Evolutionary conservation across 2,888 invertebrate species (phyloP).

Genomic region (Dorcus hopei): DNA sequence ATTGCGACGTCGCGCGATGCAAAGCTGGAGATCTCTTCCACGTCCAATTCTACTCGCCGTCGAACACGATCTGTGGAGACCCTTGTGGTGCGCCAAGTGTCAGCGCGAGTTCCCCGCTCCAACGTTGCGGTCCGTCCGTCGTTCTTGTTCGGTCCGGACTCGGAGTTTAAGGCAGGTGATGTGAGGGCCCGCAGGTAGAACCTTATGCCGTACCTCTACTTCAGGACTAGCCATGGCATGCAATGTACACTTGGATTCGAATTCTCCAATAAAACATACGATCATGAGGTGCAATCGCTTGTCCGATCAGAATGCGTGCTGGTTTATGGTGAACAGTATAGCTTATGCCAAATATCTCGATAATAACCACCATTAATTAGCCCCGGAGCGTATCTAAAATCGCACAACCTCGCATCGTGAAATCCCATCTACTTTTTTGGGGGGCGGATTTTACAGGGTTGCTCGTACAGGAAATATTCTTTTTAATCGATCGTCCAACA

Average conservation of each 20-base stretch:
- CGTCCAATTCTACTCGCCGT: constrained; percentile 11
- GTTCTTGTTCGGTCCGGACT: constrained; percentile 17
- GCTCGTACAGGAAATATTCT: constrained; percentile 6
- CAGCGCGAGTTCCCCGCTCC: constrained; percentile 24
- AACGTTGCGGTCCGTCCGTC: constrained; percentile 17
- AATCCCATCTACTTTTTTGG: constrained; percentile 26
- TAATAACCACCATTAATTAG: constrained; percentile 39
- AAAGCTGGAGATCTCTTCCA: constrained; percentile 3
- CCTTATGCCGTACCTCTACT: constrained; percentile 18
- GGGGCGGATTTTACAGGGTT: constrained; percentile 20
- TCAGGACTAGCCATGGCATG: constrained; percentile 17
- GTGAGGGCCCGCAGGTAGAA: constrained; percentile 30
- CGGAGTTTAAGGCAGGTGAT: constrained; percentile 30
- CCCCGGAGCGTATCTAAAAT: constrained; percentile 30
- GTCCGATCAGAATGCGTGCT: constrained; percentile 31
- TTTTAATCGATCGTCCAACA: not conserved
- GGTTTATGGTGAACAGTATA: constrained; percentile 30
- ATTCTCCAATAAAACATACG: constrained; percentile 29
- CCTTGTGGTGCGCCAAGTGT: constrained; percentile 28
- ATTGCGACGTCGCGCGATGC: constrained; percentile 6
- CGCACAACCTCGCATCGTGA: constrained; percentile 23
- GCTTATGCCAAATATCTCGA: constrained; percentile 37
- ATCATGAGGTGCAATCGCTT: constrained; percentile 28
- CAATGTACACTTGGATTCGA: constrained; percentile 27
- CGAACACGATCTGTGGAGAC: constrained; percentile 23